phyloP scores from a whole-genome alignment of 2,113 vertebrate species.

The Macrotus californicus region DNA sequence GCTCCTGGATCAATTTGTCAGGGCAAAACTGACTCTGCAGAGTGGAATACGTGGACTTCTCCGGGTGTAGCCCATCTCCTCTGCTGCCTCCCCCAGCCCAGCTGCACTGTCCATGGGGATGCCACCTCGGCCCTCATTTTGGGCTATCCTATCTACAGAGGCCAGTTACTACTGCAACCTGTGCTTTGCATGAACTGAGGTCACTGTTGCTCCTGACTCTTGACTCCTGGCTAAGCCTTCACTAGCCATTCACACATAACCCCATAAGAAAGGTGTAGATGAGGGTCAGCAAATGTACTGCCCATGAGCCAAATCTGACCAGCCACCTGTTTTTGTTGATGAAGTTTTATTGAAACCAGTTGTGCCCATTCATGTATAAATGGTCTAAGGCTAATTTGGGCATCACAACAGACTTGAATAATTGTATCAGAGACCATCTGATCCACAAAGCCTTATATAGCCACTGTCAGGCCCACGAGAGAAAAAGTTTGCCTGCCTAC shows the following conservation, averaged over 20 bases:
- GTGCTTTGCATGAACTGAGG: background rate
- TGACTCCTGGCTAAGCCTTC: background rate
- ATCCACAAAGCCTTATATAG: conserved; percentile 2
- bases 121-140: background rate
- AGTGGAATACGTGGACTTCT: background rate
- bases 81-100: background rate
- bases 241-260: background rate
- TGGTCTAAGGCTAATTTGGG: background rate
- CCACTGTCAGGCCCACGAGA: background rate
- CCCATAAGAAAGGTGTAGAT: background rate
- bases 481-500: background rate
- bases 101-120: background rate
- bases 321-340: background rate
- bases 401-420: background rate
- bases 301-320: background rate
- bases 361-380: background rate
- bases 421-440: background rate
- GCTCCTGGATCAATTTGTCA: background rate
- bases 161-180: background rate
- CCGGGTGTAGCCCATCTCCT: background rate
- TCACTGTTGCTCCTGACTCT: background rate
- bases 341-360: background rate
- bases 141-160: background rate
- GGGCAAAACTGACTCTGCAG: background rate
- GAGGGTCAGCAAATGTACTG: background rate